Conservation (phyloP, 2,113 vertebrate genomes). For the Percopsis transmontana region DNA sequence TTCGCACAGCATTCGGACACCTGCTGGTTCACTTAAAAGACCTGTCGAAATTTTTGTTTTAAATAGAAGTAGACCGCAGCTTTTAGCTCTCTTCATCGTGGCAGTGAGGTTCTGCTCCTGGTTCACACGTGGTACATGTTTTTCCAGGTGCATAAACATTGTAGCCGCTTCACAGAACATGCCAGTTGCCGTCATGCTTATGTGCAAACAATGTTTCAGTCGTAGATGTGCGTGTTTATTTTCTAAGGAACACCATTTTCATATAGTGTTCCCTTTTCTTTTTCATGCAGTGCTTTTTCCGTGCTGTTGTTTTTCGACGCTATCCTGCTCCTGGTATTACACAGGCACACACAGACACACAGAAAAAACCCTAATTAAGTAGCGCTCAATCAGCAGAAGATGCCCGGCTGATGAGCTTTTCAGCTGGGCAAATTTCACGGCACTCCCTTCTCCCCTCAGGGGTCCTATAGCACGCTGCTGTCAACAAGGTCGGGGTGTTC, state of each 20-base stretch:
- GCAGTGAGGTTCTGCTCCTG: neutral
- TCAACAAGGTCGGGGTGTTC: slow-evolving; percentile 46
- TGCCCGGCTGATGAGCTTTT: slow-evolving; percentile 11
- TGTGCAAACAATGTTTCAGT: slow-evolving; percentile 7
- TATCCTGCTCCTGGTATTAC: neutral
- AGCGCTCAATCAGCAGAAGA: neutral
- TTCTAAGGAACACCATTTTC: neutral
- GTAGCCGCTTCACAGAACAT: neutral
- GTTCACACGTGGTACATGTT: slow-evolving; percentile 10
- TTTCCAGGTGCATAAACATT: slow-evolving; percentile 9
- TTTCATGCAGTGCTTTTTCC: neutral
- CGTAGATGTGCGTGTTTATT: neutral
- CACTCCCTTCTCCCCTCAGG: slow-evolving; percentile 10
- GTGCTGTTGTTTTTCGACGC: neutral
- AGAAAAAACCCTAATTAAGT: neutral
- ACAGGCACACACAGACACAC: neutral
- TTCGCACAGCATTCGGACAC: no score
- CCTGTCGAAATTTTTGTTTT: no score
- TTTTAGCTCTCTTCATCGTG: no score
- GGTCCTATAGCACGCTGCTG: slow-evolving; percentile 20
- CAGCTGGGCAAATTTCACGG: slow-evolving; percentile 7
- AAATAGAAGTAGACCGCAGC: no score
- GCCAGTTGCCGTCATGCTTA: slow-evolving; percentile 22
- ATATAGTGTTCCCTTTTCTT: neutral
- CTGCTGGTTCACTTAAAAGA: no score